Conservation (phyloP, 2,888 invertebrate species). For the Mesoligia furuncula region DNA sequence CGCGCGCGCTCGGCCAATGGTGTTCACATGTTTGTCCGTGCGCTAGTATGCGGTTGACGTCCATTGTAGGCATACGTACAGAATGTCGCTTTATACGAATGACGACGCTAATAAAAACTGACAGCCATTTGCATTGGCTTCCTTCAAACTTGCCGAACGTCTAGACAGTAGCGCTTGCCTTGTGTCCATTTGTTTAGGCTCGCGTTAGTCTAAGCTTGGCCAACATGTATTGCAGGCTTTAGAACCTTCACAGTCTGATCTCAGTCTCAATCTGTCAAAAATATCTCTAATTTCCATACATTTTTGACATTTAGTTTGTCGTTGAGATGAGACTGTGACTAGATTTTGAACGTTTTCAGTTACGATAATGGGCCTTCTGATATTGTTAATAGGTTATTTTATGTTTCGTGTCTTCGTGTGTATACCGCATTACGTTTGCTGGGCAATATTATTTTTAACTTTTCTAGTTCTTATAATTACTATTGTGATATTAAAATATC, state of each 20-base stretch:
- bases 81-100: no score
- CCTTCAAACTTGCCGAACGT: no score
- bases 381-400: not conserved
- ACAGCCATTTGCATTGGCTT: no score
- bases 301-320: not conserved
- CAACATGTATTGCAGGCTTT: no score
- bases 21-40: no score
- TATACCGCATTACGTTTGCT: constrained; percentile 3
- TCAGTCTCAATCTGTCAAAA: not conserved
- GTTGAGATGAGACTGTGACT: not conserved
- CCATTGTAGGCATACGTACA: no score
- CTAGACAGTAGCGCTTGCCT: no score
- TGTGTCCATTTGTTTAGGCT: no score
- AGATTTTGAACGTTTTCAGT: not conserved
- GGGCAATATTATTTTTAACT: constrained; percentile 15
- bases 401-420: not conserved
- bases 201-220: no score
- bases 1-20: no score
- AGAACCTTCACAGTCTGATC: not conserved
- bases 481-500: constrained; percentile 61
- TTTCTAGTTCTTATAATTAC: constrained; percentile 14
- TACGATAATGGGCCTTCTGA: not conserved
- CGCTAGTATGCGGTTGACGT: no score
- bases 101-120: no score
- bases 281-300: not conserved